A percentile compares a stretch with the other conserved stretches of the same genome.
These are phyloP conservation scores for Linyphia triangularis DNA, from an alignment of 2,888 invertebrate species.

Conservation along the genomic window DNA sequence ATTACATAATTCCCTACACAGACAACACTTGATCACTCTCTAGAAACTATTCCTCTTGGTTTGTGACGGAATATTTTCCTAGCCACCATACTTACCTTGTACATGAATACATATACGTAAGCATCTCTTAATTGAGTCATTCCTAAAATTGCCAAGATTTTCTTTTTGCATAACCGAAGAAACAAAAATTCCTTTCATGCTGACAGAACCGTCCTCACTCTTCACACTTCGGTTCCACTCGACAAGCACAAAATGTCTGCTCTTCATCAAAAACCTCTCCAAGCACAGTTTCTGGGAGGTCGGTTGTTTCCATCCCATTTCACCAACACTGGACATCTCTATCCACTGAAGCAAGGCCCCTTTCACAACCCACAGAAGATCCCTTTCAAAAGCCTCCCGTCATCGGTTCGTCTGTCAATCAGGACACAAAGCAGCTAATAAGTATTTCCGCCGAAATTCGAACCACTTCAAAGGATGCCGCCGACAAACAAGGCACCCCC, in stretches of 20 bases:
- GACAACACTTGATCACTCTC: too few relatives aligned
- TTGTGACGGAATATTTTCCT: too few relatives aligned
- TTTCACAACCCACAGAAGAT: neutral
- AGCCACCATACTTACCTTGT: too few relatives aligned
- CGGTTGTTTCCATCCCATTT: constrained; percentile 20
- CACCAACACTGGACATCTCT: constrained; percentile 22
- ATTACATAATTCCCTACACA: too few relatives aligned
- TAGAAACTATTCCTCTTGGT: too few relatives aligned
- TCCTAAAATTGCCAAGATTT: too few relatives aligned
- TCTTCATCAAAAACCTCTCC: constrained; percentile 15
- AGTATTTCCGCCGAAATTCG: constrained; percentile 56
- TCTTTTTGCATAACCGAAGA: too few relatives aligned
- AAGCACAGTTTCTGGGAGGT: constrained; percentile 13
- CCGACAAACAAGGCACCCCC: constrained; percentile 28
- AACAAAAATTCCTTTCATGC: neutral
- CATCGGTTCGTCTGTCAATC: constrained; percentile 69
- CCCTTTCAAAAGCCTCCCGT: constrained; percentile 34
- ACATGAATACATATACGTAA: too few relatives aligned
- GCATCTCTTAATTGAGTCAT: too few relatives aligned
- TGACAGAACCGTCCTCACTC: neutral
- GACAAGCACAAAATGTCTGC: constrained; percentile 13
- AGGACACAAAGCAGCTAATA: constrained; percentile 62
- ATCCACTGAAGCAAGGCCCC: constrained; percentile 28
- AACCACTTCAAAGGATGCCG: constrained; percentile 63
- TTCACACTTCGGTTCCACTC: neutral